Conservation (phyloP, 2,797 vertebrate species). For the Australoheros facetus region DNA sequence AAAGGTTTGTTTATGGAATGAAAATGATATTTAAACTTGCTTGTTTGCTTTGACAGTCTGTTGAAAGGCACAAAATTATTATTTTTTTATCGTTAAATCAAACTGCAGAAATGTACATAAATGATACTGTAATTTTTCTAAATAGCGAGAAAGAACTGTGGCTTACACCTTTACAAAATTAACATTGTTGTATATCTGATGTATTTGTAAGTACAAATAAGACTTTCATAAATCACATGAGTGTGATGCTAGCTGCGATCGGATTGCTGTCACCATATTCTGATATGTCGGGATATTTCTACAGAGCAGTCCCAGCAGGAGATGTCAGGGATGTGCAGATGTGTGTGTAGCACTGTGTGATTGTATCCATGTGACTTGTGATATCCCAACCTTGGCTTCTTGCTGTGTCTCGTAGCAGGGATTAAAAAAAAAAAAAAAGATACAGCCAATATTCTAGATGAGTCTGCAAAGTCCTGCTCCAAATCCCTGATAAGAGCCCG, state of each 20-base stretch:
- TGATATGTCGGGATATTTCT: slow-evolving; percentile 41
- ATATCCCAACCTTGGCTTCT: slow-evolving; percentile 62
- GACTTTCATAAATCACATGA: neutral
- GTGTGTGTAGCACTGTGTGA: slow-evolving; percentile 3
- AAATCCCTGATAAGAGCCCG: slow-evolving; percentile 74
- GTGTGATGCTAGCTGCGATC: slow-evolving; percentile 38
- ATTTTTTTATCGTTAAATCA: neutral
- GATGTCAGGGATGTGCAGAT: slow-evolving; percentile 33
- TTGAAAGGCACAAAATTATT: neutral
- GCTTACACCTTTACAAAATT: neutral
- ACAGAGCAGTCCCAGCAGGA: slow-evolving; percentile 54
- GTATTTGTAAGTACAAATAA: neutral
- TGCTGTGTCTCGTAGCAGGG: slow-evolving; percentile 56
- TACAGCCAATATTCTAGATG: slow-evolving; percentile 73
- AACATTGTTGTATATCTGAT: neutral
- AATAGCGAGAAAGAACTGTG: neutral
- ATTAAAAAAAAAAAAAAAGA: slow-evolving; percentile 31
- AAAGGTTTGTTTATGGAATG: neutral
- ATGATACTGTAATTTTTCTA: neutral
- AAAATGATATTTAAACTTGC: neutral
- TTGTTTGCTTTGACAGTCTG: neutral
- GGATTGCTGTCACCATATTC: slow-evolving; percentile 33
- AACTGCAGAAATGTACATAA: neutral
- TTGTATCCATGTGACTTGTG: slow-evolving; percentile 48
- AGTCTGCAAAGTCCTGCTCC: slow-evolving; percentile 72